Evolutionary conservation across 37 sponge, comb jelly and placozoan species (phyloP).

Genomic region (Diacarnus erythraeanus): DNA sequence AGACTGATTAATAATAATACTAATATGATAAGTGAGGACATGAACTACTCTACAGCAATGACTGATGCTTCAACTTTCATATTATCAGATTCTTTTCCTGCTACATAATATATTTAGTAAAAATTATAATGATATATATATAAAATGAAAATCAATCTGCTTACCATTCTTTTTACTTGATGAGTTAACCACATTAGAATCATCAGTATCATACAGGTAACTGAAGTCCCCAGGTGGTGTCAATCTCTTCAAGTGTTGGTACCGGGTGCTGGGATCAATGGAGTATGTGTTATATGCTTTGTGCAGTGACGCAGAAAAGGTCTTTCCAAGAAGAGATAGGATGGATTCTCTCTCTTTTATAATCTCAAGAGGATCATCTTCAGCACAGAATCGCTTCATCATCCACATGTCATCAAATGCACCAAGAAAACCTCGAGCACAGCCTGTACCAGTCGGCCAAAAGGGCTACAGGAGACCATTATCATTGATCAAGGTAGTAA

Average conservation of each 20-base stretch:
- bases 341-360: slow-evolving; percentile 78
- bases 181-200: slow-evolving; percentile 2
- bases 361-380: slow-evolving; percentile 59
- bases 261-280: slow-evolving; percentile 90
- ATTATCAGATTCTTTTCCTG: too few species aligned
- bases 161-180: too few species aligned
- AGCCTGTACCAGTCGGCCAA: slow-evolving; percentile 95
- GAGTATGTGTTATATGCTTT: slow-evolving; percentile 63
- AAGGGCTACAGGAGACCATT: too few species aligned
- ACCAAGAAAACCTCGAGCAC: slow-evolving; percentile 90
- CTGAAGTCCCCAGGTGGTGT: slow-evolving; percentile 57
- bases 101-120: too few species aligned
- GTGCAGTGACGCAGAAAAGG: slow-evolving; percentile 62
- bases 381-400: slow-evolving; percentile 79
- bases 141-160: too few species aligned
- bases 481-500: too few species aligned
- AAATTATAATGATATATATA: too few species aligned
- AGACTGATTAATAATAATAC: too few species aligned
- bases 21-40: too few species aligned
- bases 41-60: too few species aligned
- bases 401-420: slow-evolving; percentile 92
- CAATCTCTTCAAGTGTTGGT: slow-evolving; percentile 47
- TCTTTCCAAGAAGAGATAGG: slow-evolving; percentile 77
- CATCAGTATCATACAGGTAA: slow-evolving; percentile 67
- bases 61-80: too few species aligned